Conservation (phyloP, 2,888 invertebrate genomes). For the Lasioglossum lativentre region DNA sequence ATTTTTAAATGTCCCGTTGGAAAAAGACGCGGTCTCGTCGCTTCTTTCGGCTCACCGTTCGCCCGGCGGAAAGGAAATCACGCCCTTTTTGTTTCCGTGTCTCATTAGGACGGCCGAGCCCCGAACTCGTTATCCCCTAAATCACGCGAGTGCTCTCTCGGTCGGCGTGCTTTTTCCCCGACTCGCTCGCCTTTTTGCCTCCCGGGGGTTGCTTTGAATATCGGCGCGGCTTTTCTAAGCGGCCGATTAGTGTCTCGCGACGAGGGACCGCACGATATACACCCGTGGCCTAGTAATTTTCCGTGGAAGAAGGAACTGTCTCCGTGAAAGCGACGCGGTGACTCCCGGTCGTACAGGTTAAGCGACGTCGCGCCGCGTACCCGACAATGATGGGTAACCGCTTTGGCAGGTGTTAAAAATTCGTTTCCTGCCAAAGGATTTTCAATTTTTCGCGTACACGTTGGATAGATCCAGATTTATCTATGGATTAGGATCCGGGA, state of each 20-base stretch:
- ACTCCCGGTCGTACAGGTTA: neutral
- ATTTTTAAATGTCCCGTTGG: neutral
- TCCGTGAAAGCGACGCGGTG: neutral
- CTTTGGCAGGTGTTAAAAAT: no score
- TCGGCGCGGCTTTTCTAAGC: neutral
- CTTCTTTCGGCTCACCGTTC: conserved; percentile 29
- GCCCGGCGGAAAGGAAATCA: conserved; percentile 50
- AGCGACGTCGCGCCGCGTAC: neutral
- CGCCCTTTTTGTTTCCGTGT: conserved; percentile 58
- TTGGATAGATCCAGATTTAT: no score
- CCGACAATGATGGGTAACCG: neutral
- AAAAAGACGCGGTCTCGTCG: conserved; percentile 2
- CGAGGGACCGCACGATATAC: neutral
- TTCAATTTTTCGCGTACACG: no score
- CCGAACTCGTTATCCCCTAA: conserved; percentile 55
- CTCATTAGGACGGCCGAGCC: conserved; percentile 46
- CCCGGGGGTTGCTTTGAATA: neutral
- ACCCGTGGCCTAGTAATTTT: neutral
- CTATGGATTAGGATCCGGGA: neutral
- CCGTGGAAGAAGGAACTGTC: neutral
- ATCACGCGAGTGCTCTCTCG: conserved; percentile 41
- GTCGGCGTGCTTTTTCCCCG: conserved; percentile 23
- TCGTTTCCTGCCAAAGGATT: no score
- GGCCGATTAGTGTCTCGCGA: neutral
- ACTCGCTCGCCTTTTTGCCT: neutral